phyloP scores from a whole-genome alignment of 2,113 vertebrate genomes.

The Bujurquina vittata region DNA sequence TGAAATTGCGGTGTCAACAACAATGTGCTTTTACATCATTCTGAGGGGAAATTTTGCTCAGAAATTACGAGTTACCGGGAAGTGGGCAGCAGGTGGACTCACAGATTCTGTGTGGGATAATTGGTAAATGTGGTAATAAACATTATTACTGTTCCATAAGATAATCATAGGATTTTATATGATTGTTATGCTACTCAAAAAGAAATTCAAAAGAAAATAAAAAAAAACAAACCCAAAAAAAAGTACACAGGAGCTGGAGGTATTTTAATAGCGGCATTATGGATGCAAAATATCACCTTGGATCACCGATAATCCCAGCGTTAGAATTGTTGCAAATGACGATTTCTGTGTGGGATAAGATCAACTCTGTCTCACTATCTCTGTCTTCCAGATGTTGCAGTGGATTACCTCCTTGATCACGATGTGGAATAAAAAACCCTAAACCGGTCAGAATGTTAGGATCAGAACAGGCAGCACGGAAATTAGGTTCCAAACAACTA shows the following conservation, averaged over 20 bases:
- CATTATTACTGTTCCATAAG: constrained; percentile 23
- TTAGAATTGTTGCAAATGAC: neutral
- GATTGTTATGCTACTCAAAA: neutral
- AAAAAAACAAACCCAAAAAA: neutral
- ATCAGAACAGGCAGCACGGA: constrained; percentile 18
- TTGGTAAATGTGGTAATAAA: constrained; percentile 24
- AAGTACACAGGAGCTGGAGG: neutral
- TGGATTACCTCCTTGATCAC: neutral
- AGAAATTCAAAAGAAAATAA: neutral
- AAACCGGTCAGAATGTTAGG: constrained; percentile 7
- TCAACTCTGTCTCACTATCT: neutral
- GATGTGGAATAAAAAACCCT: neutral
- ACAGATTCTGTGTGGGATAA: constrained; percentile 8
- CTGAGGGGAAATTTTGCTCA: constrained; percentile 52
- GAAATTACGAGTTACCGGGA: constrained; percentile 46
- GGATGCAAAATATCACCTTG: neutral
- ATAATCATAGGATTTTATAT: constrained; percentile 31
- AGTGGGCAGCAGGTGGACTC: neutral
- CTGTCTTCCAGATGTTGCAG: neutral
- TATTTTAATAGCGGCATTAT: neutral
- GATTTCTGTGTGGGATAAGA: neutral
- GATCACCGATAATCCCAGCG: neutral
- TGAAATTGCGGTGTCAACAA: constrained; percentile 74
- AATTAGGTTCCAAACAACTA: constrained; percentile 39
- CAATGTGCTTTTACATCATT: constrained; percentile 66